Conservation (phyloP, 1,140 invertebrate species). For the Arctopsyche grandis region DNA sequence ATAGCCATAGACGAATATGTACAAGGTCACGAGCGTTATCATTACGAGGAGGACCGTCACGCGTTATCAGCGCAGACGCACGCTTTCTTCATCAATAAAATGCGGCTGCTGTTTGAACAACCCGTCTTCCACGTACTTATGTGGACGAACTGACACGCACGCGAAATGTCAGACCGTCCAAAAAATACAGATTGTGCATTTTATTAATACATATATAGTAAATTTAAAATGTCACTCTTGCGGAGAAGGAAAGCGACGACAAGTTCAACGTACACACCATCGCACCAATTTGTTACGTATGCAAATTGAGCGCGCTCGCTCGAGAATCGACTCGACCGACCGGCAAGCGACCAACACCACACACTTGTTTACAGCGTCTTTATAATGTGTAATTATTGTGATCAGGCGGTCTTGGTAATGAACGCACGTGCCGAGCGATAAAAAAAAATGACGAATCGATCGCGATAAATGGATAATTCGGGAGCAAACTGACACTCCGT, state of each 20-base stretch:
- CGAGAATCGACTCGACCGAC: not conserved
- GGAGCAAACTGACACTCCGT: no score
- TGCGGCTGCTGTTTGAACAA: not conserved
- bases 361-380: not conserved
- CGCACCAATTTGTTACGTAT: not conserved
- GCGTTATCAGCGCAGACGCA: conserved; percentile 14
- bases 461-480: not conserved
- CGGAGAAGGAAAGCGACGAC: not conserved
- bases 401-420: not conserved
- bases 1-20: no score
- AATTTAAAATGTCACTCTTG: no score
- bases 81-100: conserved; percentile 14
- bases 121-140: not conserved
- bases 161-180: not conserved
- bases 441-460: conserved; percentile 1
- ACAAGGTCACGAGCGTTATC: conserved; percentile 26
- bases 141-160: no score
- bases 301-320: not conserved
- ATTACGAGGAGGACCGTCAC: not conserved
- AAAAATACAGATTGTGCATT: not conserved
- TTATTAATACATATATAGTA: no score
- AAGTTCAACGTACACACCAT: not conserved
- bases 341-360: not conserved
- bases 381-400: not conserved
- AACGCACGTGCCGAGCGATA: not conserved